Evolutionary conservation across 2,113 vertebrate genomes (phyloP), one percentile per base, ranked within the genome.

Genomic region (Triplophysa dalaica): DNA sequence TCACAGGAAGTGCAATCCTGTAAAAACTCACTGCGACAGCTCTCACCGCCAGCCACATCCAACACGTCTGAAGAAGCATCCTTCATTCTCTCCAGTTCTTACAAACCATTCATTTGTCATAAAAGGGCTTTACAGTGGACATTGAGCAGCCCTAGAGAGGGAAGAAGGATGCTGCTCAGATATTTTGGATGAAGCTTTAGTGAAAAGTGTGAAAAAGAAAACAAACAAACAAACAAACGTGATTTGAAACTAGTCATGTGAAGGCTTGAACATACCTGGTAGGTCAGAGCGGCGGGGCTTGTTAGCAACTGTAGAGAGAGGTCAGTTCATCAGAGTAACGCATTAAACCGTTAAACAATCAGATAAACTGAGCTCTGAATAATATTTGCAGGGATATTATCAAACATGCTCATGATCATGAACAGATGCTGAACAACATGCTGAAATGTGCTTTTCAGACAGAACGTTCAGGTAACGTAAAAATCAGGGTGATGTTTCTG

Each of bases 251-350:
- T 45, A 61, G n/a, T 38, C 33, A 26, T 62, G 58, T 21, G 50
- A 80, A 48, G 76, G 81, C 81, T 87, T 88, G 76, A 54, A 92
- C 92, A 84, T 93, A 93, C 92, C 92, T 93, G 91, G 85, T 92
- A 90, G 77, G 90, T 89, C 75, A 86, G 78, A 78, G 90, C 85
- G 41, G 89, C 89, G 48, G 86, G 84, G 66, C 84, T 89, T 74
- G 88, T 87, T 88, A 90, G 78, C 87, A 91, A 82, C 92, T 93
- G 92, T 85, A 92, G 90, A 87, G 86, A 93, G 87, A 92, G 89
- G 90, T 86, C 87, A 90, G 52, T 86, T 38, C 10, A 64, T 90
- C 78, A 92, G 91, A 91, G 86, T 79, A 90, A 88, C 91, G 88
- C 84, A 86, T 67, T 84, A 80, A 41, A 68, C n/a, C 24, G 22